Evolutionary conservation across 2,113 vertebrate genomes (phyloP), one percentile per base, ranked within the genome.

Genomic region (Silurus asotus): DNA sequence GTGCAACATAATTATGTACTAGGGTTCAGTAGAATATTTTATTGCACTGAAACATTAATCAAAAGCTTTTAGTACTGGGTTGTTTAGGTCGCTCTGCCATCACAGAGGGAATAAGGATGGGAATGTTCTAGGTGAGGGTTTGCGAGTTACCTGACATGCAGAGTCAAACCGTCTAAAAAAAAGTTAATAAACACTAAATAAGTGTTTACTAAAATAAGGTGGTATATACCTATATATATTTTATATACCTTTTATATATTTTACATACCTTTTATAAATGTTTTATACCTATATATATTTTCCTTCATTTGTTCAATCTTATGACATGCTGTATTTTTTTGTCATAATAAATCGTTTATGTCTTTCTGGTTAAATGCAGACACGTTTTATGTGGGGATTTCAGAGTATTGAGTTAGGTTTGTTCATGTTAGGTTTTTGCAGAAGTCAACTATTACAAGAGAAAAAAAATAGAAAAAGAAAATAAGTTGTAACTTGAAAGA

Each of bases 1-100:
- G 45, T 82, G 51, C 89, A 88, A 13, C 7, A 59, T 53, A 53
- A 64, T 51, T 37, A 37, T 45, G 55, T 76, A 62, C 6, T 59
- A n/a, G 2, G 0, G 4, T n/a, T 65, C 59, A n/a, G 6, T 14
- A 7, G 6, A 49, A 15, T 7, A n/a, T 51, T 49, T 64, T 1
- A 25, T 81, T 49, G 8, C 20, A 53, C 55, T 69, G 13, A 67
- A 4, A 49, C 23, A 51, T 51, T 64, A 6, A 65, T 19, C 9
- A 25, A 81, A 45, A 8, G 6, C 19, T 49, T 45, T 64, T 37
- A 37, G n/a, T 48, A 61, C 56, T 19, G 4, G 28, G 28, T 37
- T 37, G 28, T 37, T 37, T 51, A 28, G 75, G n/a, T 56, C 37
- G 55, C n/a, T 8, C 6, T 1, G 1, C 8, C 0, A 37, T 59